phyloP scores from a whole-genome alignment of 2,797 vertebrate genomes.

The Argentina silus region DNA sequence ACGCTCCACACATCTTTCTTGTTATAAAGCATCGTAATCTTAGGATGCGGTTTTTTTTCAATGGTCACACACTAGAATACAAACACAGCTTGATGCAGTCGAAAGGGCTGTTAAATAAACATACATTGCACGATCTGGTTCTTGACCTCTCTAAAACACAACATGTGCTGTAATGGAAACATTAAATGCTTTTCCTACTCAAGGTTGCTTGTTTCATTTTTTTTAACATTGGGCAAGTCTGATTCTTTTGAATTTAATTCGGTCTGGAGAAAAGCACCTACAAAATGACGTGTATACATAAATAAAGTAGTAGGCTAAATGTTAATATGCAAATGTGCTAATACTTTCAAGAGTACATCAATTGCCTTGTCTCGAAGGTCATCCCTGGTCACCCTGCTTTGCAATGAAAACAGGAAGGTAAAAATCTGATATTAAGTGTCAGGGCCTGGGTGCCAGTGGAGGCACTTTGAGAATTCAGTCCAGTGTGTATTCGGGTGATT shows the following conservation, averaged over 20 bases:
- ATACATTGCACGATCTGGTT: slow-evolving; percentile 72
- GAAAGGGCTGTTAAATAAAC: slow-evolving; percentile 74
- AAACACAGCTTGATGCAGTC: slow-evolving; percentile 53
- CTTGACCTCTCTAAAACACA: slow-evolving; percentile 68
- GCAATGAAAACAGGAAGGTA: slow-evolving; percentile 54
- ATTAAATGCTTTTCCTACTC: slow-evolving; percentile 57
- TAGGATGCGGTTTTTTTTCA: slow-evolving; percentile 31
- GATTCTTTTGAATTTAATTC: slow-evolving; percentile 60
- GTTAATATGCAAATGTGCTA: slow-evolving; percentile 62
- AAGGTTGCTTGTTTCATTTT: slow-evolving; percentile 36
- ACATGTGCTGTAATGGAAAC: slow-evolving; percentile 70
- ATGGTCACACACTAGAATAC: slow-evolving; percentile 46
- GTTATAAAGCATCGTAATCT: slow-evolving; percentile 59
- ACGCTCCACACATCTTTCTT: slow-evolving; percentile 35
- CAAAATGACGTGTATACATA: slow-evolving; percentile 33
- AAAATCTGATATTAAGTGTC: slow-evolving; percentile 72
- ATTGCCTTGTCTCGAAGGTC: slow-evolving; percentile 63
- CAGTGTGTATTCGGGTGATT: slow-evolving; percentile 81
- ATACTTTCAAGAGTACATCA: slow-evolving; percentile 60
- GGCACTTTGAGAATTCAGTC: slow-evolving; percentile 73
- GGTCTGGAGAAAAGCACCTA: slow-evolving; percentile 39
- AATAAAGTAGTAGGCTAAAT: slow-evolving; percentile 36
- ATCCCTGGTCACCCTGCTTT: slow-evolving; percentile 47
- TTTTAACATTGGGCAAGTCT: slow-evolving; percentile 41
- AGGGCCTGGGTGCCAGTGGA: slow-evolving; percentile 63